phyloP scores from a whole-genome alignment of 2,888 invertebrate species.

The Cremastinae sp. region DNA sequence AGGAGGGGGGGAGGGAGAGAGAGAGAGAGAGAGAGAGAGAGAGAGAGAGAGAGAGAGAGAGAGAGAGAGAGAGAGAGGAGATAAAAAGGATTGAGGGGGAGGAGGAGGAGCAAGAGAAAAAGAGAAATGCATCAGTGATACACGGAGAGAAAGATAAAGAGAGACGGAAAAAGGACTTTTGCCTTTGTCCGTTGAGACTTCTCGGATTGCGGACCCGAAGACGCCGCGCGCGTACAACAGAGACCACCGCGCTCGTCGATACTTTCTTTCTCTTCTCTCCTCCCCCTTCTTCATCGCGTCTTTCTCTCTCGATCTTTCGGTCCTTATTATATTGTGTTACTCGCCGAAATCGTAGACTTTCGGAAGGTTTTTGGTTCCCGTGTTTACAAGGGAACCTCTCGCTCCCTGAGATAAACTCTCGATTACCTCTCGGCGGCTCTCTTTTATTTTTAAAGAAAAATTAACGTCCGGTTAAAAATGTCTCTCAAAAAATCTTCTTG shows the following conservation, averaged over 20 bases:
- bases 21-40: constrained; percentile 16
- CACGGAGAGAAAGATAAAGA: constrained; percentile 55
- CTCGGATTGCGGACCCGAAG: constrained; percentile 49
- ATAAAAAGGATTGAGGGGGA: constrained; percentile 26
- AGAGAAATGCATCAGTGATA: constrained; percentile 49
- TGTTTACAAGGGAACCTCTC: constrained; percentile 35
- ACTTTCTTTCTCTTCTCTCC: constrained; percentile 21
- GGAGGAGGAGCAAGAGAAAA: constrained; percentile 53
- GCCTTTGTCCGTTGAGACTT: constrained; percentile 69
- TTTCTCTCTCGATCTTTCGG: constrained; percentile 27
- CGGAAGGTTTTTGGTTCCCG: constrained; percentile 52
- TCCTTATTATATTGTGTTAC: constrained; percentile 50
- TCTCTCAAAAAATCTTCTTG: background rate
- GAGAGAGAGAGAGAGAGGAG: constrained; percentile 48
- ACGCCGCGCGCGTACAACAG: constrained; percentile 57
- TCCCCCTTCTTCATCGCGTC: constrained; percentile 9
- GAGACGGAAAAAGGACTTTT: constrained; percentile 67
- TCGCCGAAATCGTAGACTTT: constrained; percentile 51
- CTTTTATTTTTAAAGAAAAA: background rate
- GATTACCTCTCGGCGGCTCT: background rate
- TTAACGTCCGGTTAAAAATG: background rate
- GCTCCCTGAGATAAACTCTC: background rate
- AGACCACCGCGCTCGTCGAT: constrained; percentile 50
- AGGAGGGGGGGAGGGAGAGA: constrained; percentile 16
- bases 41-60: constrained; percentile 43